Conservation (phyloP, 1,140 invertebrate species). For the Drosophila gunungcola region DNA sequence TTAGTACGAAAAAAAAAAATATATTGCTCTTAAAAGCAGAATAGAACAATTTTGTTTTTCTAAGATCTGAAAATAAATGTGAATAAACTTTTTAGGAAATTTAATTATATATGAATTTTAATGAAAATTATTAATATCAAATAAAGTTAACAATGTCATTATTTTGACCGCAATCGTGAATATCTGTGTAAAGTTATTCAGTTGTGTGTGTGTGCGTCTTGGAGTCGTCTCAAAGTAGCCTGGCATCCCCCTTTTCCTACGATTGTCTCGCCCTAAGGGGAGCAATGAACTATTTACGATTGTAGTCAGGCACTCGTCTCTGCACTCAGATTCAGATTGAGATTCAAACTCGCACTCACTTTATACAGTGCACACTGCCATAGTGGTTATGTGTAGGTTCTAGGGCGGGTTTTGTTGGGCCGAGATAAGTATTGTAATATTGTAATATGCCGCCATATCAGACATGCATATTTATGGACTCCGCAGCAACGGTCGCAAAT, state of each 20-base stretch:
- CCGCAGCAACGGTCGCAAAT: slow-evolving; percentile 12
- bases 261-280: slow-evolving; percentile 59
- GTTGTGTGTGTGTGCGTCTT: slow-evolving; percentile 38
- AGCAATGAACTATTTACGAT: slow-evolving; percentile 80
- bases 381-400: slow-evolving; percentile 29
- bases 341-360: slow-evolving; percentile 13
- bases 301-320: slow-evolving; percentile 48
- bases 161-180: slow-evolving; percentile 1
- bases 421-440: slow-evolving; percentile 43
- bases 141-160: not conserved
- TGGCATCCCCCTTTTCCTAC: slow-evolving; percentile 7
- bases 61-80: too few species aligned
- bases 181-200: slow-evolving; percentile 18
- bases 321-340: slow-evolving; percentile 33
- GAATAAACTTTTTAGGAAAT: too few species aligned
- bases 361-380: not conserved
- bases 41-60: too few species aligned
- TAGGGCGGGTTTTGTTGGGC: slow-evolving; percentile 20
- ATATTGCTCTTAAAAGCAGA: too few species aligned
- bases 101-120: too few species aligned
- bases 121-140: too few species aligned
- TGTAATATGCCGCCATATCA: slow-evolving; percentile 38
- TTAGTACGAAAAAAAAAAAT: too few species aligned
- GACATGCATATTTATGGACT: slow-evolving; percentile 43
- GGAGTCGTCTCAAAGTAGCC: slow-evolving; percentile 48